Evolutionary conservation across 2,888 invertebrate species (phyloP).

Genomic region (Pristionchus japonicus): DNA sequence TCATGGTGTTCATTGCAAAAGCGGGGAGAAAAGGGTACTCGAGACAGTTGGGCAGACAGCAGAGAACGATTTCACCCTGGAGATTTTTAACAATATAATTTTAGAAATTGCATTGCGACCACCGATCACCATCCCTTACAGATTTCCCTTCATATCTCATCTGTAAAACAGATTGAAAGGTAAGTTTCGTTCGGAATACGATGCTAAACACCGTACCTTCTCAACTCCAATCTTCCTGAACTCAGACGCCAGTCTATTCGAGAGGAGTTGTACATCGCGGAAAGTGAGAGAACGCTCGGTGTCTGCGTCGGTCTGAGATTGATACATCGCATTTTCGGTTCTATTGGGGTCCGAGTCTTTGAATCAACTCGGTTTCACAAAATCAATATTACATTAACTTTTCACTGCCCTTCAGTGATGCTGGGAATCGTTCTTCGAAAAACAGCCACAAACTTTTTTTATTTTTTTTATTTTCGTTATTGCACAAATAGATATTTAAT

Average conservation of each 20-base stretch:
- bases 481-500: no score
- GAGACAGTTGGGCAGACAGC: conserved; percentile 60
- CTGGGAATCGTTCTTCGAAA: no score
- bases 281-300: background rate
- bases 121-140: no score
- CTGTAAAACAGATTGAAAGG: no score
- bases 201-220: background rate
- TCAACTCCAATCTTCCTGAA: conserved; percentile 6
- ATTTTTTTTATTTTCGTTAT: no score
- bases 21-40: conserved; percentile 63
- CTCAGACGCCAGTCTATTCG: background rate
- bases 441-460: no score
- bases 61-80: conserved; percentile 58
- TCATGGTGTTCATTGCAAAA: conserved; percentile 51
- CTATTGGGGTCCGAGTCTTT: no score
- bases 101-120: no score
- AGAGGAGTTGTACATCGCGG: background rate
- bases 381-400: background rate
- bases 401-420: no score
- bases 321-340: no score
- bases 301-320: background rate
- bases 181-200: no score
- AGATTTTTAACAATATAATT: background rate
- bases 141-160: no score
- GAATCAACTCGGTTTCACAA: background rate